These are phyloP conservation scores for Epizoanthus ramosus DNA, from an alignment of 92 coral and sea anemone genomes.

Conservation along the genomic window DNA sequence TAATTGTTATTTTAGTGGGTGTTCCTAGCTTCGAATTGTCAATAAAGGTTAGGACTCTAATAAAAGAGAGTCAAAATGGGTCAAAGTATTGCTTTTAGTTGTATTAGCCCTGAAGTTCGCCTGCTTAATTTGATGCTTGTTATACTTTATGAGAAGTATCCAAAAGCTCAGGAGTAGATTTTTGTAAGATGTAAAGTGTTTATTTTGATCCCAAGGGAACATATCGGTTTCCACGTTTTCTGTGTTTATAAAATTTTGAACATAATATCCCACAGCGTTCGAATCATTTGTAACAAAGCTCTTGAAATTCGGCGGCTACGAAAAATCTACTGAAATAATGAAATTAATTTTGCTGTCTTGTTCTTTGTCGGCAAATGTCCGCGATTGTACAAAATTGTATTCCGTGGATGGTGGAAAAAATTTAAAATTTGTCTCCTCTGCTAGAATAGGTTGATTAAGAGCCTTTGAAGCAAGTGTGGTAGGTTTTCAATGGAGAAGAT, in stretches of 20 bases:
- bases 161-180: background rate
- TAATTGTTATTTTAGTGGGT: conserved; percentile 75
- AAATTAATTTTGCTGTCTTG: conserved; percentile 1
- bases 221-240: background rate
- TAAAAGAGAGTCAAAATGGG: background rate
- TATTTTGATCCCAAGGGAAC: background rate
- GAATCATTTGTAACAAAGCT: background rate
- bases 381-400: background rate
- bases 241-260: conserved; percentile 17
- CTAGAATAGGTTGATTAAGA: conserved; percentile 4
- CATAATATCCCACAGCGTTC: conserved; percentile 17
- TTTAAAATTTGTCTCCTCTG: background rate
- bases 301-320: conserved; percentile 11
- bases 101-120: conserved; percentile 5
- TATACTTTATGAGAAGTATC: background rate
- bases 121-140: background rate
- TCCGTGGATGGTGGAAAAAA: background rate
- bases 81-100: background rate
- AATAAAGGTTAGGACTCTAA: conserved; percentile 25
- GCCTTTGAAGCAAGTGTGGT: background rate
- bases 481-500: conserved; percentile 21
- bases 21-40: conserved; percentile 20
- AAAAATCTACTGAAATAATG: background rate
- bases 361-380: conserved; percentile 2
- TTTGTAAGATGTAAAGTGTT: conserved; percentile 17